Evolutionary conservation across 2,113 vertebrate species (phyloP), one percentile per base, ranked within the genome.

Genomic region (Melanostigma gelatinosum): DNA sequence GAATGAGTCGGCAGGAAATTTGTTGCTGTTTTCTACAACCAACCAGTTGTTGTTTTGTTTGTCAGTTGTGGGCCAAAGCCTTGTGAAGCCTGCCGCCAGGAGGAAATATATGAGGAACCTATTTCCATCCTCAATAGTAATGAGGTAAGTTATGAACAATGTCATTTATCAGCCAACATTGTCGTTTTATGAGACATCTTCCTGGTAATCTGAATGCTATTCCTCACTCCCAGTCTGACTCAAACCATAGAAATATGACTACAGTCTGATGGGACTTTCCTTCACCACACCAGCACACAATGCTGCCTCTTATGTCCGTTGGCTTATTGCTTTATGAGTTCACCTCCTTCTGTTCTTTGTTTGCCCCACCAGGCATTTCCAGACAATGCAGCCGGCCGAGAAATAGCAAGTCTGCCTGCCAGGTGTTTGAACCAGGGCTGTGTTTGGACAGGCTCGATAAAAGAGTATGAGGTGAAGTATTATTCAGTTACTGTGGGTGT

Each of bases 371-470:
- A 81, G 97, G 97, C 96, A 5, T 99, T 99, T 82, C 96, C 97
- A 9, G 97, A 99, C 91, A 99, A 99, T 0, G 97, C 97, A 0
- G 97, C 97, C 0, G 96, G 97, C 0, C 92, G 97, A 69, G 97
- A 99, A 84, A 96, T 99, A 70, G 97, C 98, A 36, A 96, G 96
- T 52, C 92, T 99, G 32, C 97, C 97, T 0, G 97, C 97, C 1
- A 75, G 94, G 71, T 99, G 97, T 86, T 88, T 95, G 55, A 96
- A 95, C 16, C 89, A 94, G 0, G 96, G 94, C 63, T 99, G 97
- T 80, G 80, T 60, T 4, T 99, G 97, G 97, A 97, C 94, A 64
- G 97, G 97, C 15, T 96, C 95, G 1, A 94, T 99, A 32, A 98
- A 97, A 71, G 97, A 99, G 1, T 99, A 98, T 0, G 97, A 98